Evolutionary conservation across 2,888 invertebrate species (phyloP).

Genomic region (Anaspis maculata): DNA sequence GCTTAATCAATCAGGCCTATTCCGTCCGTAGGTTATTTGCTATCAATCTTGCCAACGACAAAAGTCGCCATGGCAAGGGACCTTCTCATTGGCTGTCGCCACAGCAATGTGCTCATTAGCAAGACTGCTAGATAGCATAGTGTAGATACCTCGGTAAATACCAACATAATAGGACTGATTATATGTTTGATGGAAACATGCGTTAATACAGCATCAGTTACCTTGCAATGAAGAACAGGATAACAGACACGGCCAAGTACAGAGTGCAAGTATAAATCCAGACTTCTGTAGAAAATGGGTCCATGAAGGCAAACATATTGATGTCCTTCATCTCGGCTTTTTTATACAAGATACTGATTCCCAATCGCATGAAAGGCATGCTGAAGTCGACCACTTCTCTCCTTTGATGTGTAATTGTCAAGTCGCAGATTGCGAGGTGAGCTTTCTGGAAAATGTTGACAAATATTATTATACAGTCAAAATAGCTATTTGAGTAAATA

Average conservation of each 20-base stretch:
- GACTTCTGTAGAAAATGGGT: slow-evolving; percentile 76
- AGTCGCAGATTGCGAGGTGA: slow-evolving; percentile 89
- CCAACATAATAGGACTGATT: too few species aligned
- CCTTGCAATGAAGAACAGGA: slow-evolving; percentile 69
- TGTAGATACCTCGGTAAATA: too few species aligned
- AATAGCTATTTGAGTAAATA: not conserved
- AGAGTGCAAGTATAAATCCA: slow-evolving; percentile 87
- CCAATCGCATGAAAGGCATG: slow-evolving; percentile 95
- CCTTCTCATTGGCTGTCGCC: too few species aligned
- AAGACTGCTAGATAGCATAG: too few species aligned
- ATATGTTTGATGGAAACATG: too few species aligned
- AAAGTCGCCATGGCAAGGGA: too few species aligned
- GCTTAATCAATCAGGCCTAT: too few species aligned
- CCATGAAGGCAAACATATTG: slow-evolving; percentile 81
- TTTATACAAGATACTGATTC: slow-evolving; percentile 74
- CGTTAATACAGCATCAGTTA: too few species aligned
- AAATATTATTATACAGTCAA: not conserved
- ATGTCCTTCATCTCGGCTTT: slow-evolving; percentile 70
- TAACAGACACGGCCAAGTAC: slow-evolving; percentile 71
- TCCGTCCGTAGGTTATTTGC: too few species aligned
- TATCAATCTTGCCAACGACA: too few species aligned
- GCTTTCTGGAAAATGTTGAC: slow-evolving; percentile 61
- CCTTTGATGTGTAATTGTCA: slow-evolving; percentile 89
- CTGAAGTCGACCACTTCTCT: slow-evolving; percentile 88
- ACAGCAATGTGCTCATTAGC: too few species aligned